A percentile compares a stretch with the other conserved stretches of the same genome.
These are phyloP conservation scores for Oxyteleia sp. DNA, from an alignment of 2,888 invertebrate genomes.

Conservation along the genomic window DNA sequence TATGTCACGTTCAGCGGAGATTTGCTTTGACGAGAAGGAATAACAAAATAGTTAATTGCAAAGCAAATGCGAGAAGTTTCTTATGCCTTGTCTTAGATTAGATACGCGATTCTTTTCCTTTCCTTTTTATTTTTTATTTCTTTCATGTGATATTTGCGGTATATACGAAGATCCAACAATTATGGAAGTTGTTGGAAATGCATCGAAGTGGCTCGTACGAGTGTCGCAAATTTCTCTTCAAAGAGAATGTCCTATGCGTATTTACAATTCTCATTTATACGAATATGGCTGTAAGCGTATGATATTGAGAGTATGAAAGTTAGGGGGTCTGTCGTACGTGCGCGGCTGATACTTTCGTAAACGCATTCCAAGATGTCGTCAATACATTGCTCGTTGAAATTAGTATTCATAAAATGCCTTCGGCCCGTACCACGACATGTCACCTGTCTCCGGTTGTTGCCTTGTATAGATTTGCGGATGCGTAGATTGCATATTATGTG, in stretches of 20 bases:
- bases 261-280: slow-evolving; percentile 38
- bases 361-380: slow-evolving; percentile 76
- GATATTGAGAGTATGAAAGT: slow-evolving; percentile 55
- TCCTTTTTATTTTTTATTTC: too few species aligned
- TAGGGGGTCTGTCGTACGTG: slow-evolving; percentile 30
- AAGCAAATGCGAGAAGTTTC: background rate
- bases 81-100: background rate
- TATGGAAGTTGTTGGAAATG: background rate
- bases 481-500: slow-evolving; percentile 72
- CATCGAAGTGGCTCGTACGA: background rate
- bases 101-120: too few species aligned
- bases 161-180: background rate
- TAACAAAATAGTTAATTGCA: slow-evolving; percentile 9
- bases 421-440: slow-evolving; percentile 67
- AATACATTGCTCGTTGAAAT: slow-evolving; percentile 57
- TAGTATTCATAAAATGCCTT: slow-evolving; percentile 76
- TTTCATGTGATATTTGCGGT: background rate
- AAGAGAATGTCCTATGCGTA: slow-evolving; percentile 23
- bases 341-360: slow-evolving; percentile 70
- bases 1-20: slow-evolving; percentile 27
- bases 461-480: slow-evolving; percentile 79
- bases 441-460: slow-evolving; percentile 73
- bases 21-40: slow-evolving; percentile 27
- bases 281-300: slow-evolving; percentile 16
- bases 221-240: slow-evolving; percentile 29